Evolutionary conservation across 2,113 vertebrate genomes (phyloP).

Genomic region (Anseranas semipalmata): DNA sequence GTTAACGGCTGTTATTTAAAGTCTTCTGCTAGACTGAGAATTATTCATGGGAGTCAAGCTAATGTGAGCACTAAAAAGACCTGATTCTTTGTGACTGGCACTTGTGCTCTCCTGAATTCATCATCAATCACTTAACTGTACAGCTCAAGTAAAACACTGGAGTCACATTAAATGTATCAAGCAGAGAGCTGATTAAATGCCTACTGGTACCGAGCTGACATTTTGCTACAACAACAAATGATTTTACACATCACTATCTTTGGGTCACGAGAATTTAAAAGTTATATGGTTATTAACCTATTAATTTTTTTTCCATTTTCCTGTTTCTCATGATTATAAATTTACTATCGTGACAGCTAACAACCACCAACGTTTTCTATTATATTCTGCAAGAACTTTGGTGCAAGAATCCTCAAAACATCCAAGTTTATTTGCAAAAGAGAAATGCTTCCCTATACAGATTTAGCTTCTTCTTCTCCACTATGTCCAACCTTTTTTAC

Average conservation of each 20-base stretch:
- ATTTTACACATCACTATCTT: neutral
- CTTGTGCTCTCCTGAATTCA: neutral
- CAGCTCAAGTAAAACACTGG: neutral
- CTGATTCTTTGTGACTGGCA: neutral
- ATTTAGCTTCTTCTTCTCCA: neutral
- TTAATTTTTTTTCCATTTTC: neutral
- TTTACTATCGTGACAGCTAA: neutral
- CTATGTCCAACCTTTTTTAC: neutral
- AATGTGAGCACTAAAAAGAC: neutral
- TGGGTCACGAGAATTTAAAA: conserved; percentile 21
- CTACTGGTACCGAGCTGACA: neutral
- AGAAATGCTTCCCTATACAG: neutral
- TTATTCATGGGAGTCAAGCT: neutral
- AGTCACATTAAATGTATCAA: neutral
- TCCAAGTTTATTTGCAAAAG: neutral
- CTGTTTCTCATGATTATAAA: neutral
- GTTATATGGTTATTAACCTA: neutral
- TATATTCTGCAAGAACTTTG: neutral
- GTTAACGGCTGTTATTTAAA: neutral
- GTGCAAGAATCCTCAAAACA: neutral
- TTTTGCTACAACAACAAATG: conserved; percentile 25
- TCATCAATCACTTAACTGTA: neutral
- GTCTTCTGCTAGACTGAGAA: neutral
- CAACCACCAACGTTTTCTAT: neutral
- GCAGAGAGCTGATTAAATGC: conserved; percentile 42